These are phyloP conservation scores for Smutsia temminckii DNA, from an alignment of 2,797 vertebrate species.

Conservation along the genomic window DNA sequence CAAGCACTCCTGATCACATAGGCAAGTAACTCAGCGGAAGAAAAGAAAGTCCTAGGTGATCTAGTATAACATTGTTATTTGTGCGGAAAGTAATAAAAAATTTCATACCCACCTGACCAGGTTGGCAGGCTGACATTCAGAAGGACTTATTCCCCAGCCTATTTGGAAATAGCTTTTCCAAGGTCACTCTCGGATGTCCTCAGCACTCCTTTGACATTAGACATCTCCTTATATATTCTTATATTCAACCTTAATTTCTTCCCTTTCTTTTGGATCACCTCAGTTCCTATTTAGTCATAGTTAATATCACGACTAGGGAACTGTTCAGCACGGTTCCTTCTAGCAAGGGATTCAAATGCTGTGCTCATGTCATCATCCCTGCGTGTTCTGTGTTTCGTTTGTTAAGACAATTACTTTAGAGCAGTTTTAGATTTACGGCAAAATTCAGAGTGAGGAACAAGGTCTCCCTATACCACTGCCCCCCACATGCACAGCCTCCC, in stretches of 20 bases:
- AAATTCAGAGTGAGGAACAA: background rate
- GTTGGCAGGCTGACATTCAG: background rate
- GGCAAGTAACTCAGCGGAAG: background rate
- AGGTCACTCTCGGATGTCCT: background rate
- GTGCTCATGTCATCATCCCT: background rate
- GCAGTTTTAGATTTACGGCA: background rate
- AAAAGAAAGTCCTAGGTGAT: background rate
- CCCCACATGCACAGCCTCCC: background rate
- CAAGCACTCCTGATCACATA: accelerated
- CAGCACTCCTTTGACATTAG: background rate
- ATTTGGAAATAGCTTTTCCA: background rate
- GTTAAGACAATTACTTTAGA: background rate
- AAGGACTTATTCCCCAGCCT: background rate
- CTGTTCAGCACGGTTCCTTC: background rate
- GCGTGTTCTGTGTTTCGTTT: background rate
- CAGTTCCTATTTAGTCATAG: background rate
- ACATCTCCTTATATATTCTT: background rate
- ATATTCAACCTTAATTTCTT: background rate
- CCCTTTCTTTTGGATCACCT: background rate
- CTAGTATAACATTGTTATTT: accelerated
- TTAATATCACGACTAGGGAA: background rate
- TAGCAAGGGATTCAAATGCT: background rate
- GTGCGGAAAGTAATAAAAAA: background rate
- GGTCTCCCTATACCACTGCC: accelerated
- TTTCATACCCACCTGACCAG: accelerated